Conservation (phyloP, 2,797 vertebrate genomes). For the Diplodus sargus region DNA sequence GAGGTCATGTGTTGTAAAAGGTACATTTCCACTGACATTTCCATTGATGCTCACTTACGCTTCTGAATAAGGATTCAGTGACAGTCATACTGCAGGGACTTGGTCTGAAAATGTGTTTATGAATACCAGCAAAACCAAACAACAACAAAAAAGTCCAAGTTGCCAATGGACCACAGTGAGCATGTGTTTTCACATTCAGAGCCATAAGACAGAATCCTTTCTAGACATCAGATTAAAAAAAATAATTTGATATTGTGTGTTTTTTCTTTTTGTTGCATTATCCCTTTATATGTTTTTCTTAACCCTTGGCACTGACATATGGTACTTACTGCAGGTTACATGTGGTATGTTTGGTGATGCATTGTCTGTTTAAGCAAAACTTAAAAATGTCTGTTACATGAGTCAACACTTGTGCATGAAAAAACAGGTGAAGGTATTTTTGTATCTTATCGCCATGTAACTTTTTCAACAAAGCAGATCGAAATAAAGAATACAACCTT, state of each 20-base stretch:
- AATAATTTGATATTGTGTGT: conserved; percentile 7
- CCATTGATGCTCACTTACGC: conserved; percentile 15
- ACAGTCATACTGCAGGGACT: conserved; percentile 19
- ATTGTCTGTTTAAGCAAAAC: conserved; percentile 57
- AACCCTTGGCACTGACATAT: conserved; percentile 51
- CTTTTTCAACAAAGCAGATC: conserved; percentile 68
- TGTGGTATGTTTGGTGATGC: conserved; percentile 38
- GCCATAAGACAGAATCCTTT: conserved; percentile 1
- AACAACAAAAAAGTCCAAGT: neutral
- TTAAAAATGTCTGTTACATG: conserved; percentile 32
- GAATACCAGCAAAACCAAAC: conserved; percentile 11
- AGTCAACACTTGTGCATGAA: conserved; percentile 53
- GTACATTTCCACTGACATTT: conserved; percentile 9
- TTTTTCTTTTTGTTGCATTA: conserved; percentile 12
- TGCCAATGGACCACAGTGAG: conserved; percentile 16
- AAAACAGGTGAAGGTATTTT: conserved; percentile 47
- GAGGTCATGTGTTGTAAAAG: conserved; percentile 55
- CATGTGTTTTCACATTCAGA: conserved; percentile 8
- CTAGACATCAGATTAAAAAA: neutral
- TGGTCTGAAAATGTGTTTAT: neutral
- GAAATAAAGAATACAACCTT: conserved; percentile 77
- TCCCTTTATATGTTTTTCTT: conserved; percentile 28
- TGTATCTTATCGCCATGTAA: conserved; percentile 69
- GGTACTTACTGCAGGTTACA: conserved; percentile 52
- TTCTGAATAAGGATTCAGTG: neutral